A percentile compares a stretch with the other conserved stretches of the same genome.
Conservation (phyloP, 2,113 vertebrate species). For the Campylomormyrus tamandua region DNA sequence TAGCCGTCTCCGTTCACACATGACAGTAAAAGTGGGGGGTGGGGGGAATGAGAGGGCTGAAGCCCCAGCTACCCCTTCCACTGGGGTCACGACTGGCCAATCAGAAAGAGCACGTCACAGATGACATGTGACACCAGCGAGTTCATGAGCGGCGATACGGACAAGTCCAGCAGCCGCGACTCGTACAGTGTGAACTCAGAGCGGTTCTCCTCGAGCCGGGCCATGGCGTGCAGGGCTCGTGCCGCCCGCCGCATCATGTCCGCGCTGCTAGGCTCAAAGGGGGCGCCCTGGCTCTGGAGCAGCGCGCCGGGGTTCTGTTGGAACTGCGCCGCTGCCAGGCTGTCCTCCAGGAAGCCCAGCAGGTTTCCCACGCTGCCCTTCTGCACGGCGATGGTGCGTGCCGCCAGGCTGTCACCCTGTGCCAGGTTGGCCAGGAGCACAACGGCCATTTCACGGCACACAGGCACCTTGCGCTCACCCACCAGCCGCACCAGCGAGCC, state of each 20-base stretch:
- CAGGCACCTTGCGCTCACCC: slow-evolving; percentile 92
- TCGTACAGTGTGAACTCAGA: slow-evolving; percentile 96
- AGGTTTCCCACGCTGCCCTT: slow-evolving; percentile 95
- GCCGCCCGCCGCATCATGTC: slow-evolving; percentile 99
- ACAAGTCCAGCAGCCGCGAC: slow-evolving; percentile 96
- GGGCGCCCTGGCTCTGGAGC: slow-evolving; percentile 82
- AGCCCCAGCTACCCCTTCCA: slow-evolving; percentile 26
- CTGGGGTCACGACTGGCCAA: slow-evolving; percentile 98
- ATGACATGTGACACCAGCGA: slow-evolving; percentile 96
- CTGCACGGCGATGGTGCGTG: slow-evolving; percentile 88
- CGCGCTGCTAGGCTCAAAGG: slow-evolving; percentile 93
- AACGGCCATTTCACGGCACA: slow-evolving; percentile 97
- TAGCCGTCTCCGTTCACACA: slow-evolving; percentile 82
- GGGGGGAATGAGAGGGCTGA: slow-evolving; percentile 30
- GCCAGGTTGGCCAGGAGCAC: slow-evolving; percentile 95
- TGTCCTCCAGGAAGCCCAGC: slow-evolving; percentile 95
- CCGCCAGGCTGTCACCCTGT: slow-evolving; percentile 88
- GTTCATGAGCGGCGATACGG: slow-evolving; percentile 97
- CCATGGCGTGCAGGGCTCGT: slow-evolving; percentile 88
- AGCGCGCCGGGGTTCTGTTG: slow-evolving; percentile 88
- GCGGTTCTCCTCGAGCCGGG: slow-evolving; percentile 97
- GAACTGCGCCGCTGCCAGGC: slow-evolving; percentile 92
- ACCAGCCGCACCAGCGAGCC: slow-evolving; percentile 91
- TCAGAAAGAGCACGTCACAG: slow-evolving; percentile 98
- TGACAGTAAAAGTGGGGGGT: slow-evolving; percentile 53